phyloP scores from a whole-genome alignment of 2,888 invertebrate species.

The Mythimna impura region DNA sequence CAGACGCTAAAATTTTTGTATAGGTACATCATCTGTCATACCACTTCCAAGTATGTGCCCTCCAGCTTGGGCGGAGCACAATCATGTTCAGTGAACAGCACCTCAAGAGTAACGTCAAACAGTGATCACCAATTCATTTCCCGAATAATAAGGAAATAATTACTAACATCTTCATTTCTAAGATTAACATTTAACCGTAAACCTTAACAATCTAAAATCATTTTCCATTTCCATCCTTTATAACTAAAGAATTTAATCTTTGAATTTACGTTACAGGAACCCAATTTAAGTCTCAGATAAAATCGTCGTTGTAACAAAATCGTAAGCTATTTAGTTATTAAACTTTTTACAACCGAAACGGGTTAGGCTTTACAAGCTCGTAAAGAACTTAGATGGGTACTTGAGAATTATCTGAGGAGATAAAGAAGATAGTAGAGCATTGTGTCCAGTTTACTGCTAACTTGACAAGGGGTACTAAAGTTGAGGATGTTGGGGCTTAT shows the following conservation, averaged over 20 bases:
- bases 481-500: conserved; percentile 1
- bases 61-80: too few species aligned
- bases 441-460: conserved; percentile 74
- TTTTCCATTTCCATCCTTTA: conserved; percentile 4
- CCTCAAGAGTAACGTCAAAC: neutral
- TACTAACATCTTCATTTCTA: neutral
- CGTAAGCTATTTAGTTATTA: conserved; percentile 62
- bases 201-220: conserved; percentile 6
- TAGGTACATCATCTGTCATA: too few species aligned
- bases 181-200: neutral
- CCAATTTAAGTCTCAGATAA: conserved; percentile 48
- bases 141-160: neutral
- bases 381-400: conserved; percentile 74
- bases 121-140: neutral
- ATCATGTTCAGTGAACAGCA: too few species aligned
- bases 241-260: conserved; percentile 14
- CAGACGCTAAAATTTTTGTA: too few species aligned
- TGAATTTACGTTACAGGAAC: conserved; percentile 3
- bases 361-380: conserved; percentile 75
- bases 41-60: too few species aligned
- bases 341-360: conserved; percentile 69
- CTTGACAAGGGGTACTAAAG: conserved; percentile 36
- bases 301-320: conserved; percentile 44
- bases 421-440: conserved; percentile 76
- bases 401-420: conserved; percentile 80